These are phyloP conservation scores for Panopea generosa DNA, from an alignment of 2,888 invertebrate genomes.

Conservation along the genomic window DNA sequence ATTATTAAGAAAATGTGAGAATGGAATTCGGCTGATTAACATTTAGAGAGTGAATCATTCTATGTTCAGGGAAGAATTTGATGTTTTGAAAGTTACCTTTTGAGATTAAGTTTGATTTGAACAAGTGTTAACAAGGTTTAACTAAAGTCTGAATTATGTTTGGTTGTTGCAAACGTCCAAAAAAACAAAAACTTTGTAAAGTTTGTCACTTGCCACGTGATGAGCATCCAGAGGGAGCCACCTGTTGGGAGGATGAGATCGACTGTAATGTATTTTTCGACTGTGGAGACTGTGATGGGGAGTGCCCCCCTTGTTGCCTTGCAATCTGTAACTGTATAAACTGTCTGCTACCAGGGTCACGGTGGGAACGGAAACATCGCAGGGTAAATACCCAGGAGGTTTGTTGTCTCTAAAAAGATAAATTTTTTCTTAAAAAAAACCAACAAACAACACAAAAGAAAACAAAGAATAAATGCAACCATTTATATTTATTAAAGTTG, in stretches of 20 bases:
- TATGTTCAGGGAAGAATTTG: too few species aligned
- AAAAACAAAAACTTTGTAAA: constrained; percentile 17
- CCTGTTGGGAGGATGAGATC: constrained; percentile 26
- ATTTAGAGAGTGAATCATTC: too few species aligned
- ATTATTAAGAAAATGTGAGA: too few species aligned
- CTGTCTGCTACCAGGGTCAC: constrained; percentile 23
- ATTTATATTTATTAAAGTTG: too few species aligned
- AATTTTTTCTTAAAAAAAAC: too few species aligned
- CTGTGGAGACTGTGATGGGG: constrained; percentile 51
- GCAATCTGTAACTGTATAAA: constrained; percentile 42
- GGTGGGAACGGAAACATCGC: constrained; percentile 32
- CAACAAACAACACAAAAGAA: too few species aligned
- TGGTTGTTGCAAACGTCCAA: constrained; percentile 27
- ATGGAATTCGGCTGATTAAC: too few species aligned
- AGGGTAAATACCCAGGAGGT: constrained; percentile 40
- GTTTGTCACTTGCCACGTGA: constrained; percentile 12
- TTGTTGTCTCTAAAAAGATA: too few species aligned
- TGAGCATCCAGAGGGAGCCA: constrained; percentile 15
- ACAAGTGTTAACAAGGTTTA: too few species aligned
- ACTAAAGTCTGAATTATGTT: constrained; percentile 35
- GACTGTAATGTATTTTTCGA: constrained; percentile 28
- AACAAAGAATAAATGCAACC: too few species aligned
- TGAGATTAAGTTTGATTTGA: too few species aligned
- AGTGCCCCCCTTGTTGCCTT: constrained; percentile 48
- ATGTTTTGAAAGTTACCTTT: too few species aligned